phyloP scores from a whole-genome alignment of 2,888 invertebrate species.

The Amphipyra berbera region DNA sequence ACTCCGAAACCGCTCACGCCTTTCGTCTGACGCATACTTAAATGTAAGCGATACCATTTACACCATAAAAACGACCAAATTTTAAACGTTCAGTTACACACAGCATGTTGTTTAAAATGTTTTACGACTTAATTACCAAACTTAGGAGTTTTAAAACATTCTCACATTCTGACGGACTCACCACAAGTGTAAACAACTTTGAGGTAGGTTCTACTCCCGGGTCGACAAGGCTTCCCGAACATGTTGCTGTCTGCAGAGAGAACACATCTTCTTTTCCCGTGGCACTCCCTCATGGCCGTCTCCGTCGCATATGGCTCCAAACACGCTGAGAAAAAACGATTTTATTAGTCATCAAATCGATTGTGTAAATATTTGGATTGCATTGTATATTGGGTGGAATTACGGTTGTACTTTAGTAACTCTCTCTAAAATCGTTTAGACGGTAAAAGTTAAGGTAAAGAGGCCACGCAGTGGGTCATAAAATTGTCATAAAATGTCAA shows the following conservation, averaged over 20 bases:
- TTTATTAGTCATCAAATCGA: slow-evolving; percentile 45
- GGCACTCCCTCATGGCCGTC: slow-evolving; percentile 96
- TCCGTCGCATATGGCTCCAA: slow-evolving; percentile 97
- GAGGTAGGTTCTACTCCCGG: slow-evolving; percentile 94
- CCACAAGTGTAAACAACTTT: slow-evolving; percentile 97
- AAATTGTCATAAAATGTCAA: neutral
- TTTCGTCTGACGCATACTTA: neutral
- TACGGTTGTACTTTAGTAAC: neutral
- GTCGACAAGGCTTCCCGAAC: slow-evolving; percentile 95
- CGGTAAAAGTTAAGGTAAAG: neutral
- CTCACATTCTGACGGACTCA: slow-evolving; percentile 84
- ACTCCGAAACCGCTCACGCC: neutral
- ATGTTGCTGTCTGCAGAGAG: slow-evolving; percentile 95
- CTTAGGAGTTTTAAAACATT: slow-evolving; percentile 42
- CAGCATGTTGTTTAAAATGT: slow-evolving; percentile 33
- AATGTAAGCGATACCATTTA: slow-evolving; percentile 19
- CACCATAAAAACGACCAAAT: slow-evolving; percentile 28
- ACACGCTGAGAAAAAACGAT: slow-evolving; percentile 91
- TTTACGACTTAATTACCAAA: slow-evolving; percentile 50
- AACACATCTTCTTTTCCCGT: slow-evolving; percentile 94
- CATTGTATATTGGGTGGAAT: neutral
- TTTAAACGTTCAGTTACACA: slow-evolving; percentile 32
- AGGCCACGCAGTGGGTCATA: neutral
- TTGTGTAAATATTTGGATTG: slow-evolving; percentile 43
- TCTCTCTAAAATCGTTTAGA: neutral